A percentile compares a stretch with the other conserved stretches of the same genome.
Evolutionary conservation across 1,140 invertebrate species (phyloP).

Genomic region (Anastrepha obliqua): DNA sequence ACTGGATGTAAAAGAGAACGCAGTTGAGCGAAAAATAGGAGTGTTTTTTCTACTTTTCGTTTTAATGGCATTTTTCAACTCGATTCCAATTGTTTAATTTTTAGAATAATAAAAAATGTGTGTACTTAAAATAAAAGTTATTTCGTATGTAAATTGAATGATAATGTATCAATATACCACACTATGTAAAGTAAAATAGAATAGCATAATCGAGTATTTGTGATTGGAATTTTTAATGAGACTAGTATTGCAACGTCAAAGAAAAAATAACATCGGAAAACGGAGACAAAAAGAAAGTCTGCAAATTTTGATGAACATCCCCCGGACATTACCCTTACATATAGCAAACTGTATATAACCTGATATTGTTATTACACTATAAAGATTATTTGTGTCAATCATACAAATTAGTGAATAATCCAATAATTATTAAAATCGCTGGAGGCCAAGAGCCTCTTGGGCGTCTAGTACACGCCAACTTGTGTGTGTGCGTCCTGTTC

Average conservation of each 20-base stretch:
- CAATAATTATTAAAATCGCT: background rate
- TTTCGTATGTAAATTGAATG: background rate
- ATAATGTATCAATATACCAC: background rate
- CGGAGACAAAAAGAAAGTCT: background rate
- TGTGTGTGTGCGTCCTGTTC: background rate
- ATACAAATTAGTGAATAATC: background rate
- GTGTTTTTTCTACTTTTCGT: conserved; percentile 33
- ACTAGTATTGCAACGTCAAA: conserved; percentile 25
- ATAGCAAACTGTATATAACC: background rate
- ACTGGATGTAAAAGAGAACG: background rate
- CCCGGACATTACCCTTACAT: no score
- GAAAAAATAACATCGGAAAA: background rate
- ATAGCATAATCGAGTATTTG: background rate
- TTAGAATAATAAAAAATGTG: background rate
- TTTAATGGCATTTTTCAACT: conserved; percentile 47
- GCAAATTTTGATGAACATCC: conserved; percentile 21
- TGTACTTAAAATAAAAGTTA: background rate
- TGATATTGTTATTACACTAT: no score
- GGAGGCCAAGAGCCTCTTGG: background rate
- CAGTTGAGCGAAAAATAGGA: conserved; percentile 29
- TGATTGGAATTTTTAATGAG: conserved; percentile 38
- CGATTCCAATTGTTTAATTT: conserved; percentile 47
- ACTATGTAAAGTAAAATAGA: background rate
- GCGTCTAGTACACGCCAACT: conserved; percentile 4
- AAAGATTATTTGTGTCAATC: no score